Conservation (phyloP, 2,888 invertebrate species). For the Listrodromus nycthemerus region DNA sequence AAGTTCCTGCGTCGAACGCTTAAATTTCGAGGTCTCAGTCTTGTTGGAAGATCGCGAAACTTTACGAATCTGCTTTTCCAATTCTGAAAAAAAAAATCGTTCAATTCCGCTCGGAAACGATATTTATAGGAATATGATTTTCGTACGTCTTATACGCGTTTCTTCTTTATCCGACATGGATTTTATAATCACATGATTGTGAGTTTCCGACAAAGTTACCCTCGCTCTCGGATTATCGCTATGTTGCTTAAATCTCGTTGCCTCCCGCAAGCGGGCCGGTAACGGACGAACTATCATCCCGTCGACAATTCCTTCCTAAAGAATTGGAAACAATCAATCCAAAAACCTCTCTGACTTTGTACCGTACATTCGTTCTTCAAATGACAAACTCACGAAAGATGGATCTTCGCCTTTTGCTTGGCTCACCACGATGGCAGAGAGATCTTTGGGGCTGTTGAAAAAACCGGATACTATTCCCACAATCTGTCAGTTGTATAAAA, state of each 20-base stretch:
- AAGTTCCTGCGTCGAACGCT: not conserved
- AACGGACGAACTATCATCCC: not conserved
- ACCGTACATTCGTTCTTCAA: not conserved
- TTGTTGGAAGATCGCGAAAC: not conserved
- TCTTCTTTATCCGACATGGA: not conserved
- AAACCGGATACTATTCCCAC: not conserved
- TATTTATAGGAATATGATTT: not conserved
- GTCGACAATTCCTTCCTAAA: not conserved
- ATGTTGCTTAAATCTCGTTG: not conserved
- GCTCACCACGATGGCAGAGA: not conserved
- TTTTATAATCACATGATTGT: constrained; percentile 10
- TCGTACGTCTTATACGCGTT: not conserved
- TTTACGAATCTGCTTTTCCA: not conserved
- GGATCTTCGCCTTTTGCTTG: not conserved
- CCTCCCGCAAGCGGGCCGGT: not conserved
- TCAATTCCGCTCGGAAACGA: not conserved
- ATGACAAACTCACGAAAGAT: constrained; percentile 7
- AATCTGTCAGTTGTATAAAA: not conserved
- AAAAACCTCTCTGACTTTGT: not conserved
- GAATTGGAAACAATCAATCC: not conserved
- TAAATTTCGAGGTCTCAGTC: not conserved
- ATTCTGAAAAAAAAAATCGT: not conserved
- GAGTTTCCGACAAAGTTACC: not conserved
- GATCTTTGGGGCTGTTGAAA: not conserved
- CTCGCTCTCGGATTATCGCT: not conserved